Conservation (phyloP, 1,140 invertebrate genomes). For the Metopolophium dirhodum region DNA sequence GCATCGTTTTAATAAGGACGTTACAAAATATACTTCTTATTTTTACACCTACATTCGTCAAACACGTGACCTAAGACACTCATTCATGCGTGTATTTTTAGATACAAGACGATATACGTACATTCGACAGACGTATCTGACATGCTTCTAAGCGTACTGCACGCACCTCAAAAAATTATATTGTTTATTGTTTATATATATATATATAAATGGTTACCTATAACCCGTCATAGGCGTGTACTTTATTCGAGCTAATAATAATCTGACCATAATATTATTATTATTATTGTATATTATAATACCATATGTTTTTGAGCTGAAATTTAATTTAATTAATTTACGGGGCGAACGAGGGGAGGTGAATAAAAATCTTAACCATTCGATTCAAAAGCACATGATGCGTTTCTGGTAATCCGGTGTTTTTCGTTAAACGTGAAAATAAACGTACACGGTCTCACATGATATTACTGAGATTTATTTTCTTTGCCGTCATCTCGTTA, state of each 20-base stretch:
- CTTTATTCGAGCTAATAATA: too few relatives aligned
- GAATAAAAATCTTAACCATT: not conserved
- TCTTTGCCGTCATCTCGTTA: not conserved
- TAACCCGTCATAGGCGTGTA: too few relatives aligned
- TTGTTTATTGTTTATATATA: too few relatives aligned
- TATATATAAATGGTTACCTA: not conserved
- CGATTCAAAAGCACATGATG: not conserved
- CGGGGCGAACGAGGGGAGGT: too few relatives aligned
- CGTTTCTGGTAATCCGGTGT: not conserved
- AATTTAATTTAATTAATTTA: not conserved
- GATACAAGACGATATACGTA: not conserved
- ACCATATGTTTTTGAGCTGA: not conserved
- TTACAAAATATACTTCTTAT: not conserved
- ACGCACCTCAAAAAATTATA: not conserved
- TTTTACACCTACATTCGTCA: not conserved
- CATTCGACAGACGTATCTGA: not conserved
- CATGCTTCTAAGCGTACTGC: not conserved
- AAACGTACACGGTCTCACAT: not conserved
- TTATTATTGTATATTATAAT: not conserved
- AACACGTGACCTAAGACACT: not conserved
- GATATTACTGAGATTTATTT: constrained; percentile 1
- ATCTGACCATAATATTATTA: not conserved
- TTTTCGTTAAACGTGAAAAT: not conserved
- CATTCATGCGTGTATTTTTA: not conserved
- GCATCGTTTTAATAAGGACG: not conserved